Evolutionary conservation across 2,888 invertebrate species (phyloP), one percentile per base, ranked within the genome.

Genomic region (Drosophila longiperda): DNA sequence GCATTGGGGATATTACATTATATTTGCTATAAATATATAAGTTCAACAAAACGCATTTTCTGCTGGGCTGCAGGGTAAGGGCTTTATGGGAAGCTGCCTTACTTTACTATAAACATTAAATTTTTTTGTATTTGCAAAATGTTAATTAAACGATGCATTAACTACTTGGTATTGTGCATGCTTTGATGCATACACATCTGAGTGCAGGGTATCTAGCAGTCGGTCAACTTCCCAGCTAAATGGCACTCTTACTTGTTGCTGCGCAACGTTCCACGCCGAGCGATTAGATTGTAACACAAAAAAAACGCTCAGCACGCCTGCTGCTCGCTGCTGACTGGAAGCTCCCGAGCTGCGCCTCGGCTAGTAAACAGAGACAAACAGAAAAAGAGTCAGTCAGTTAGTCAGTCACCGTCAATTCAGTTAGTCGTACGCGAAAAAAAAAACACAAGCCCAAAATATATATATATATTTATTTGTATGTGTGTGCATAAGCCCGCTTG

Each of bases 361-460:
- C 66, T 79, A 75, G 78, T 57, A 50, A 58, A 73, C 63, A 68
- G 73, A 62, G 23, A 8, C 20, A 45, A 23, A 23, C 45, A 45
- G 23, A 45, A 20, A 33, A 33, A 33, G 29, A 36, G 36, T 36
- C 72, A 70, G 79, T 50, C 79, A 67, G 79, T 57, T 75, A 72
- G 65, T 78, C 79, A 63, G 64, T 66, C 64, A 17, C 38, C 63
- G 71, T 62, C 75, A 62, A 69, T 63, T 78, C 73, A 66, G 72
- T 80, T 81, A 87, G 88, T 80, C 80, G 82, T 61, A 75, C 73
- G 88, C 88, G 82, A 86, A 88, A 73, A 88, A 88, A 73, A 88
- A 72, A 81, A 77, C 74, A 71, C 73, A 86, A 73, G 82, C 63
- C 40, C 61, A 60, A 60, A 50, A 63, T n/a, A 3, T 4, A 32